Percentiles rank a stretch among this genome's conserved stretches.
These are phyloP conservation scores for Oryctolagus cuniculus DNA, from an alignment of 2,113 vertebrate species.

Conservation along the genomic window mOryCun1.1 NC_091435.1:10830501-10831000, in stretches of 20 bases:
- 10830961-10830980: background rate
- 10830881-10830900: background rate
- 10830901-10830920: background rate
- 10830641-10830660: conserved; percentile 24
- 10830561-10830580: background rate
- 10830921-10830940: background rate
- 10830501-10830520: background rate
- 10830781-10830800: background rate
- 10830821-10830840: background rate
- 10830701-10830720: background rate
- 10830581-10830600: background rate
- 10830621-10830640: background rate
- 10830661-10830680: background rate
- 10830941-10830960: conserved; percentile 9
- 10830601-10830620: background rate
- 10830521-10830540: background rate
- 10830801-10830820: background rate
- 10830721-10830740: background rate
- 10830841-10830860: conserved; percentile 10
- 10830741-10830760: background rate
- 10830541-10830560: conserved; percentile 5
- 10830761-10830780: background rate
- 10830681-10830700: background rate
- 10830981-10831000: background rate
- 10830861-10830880: background rate